phyloP scores from a whole-genome alignment of 2,797 vertebrate species.

The Molothrus ater region DNA sequence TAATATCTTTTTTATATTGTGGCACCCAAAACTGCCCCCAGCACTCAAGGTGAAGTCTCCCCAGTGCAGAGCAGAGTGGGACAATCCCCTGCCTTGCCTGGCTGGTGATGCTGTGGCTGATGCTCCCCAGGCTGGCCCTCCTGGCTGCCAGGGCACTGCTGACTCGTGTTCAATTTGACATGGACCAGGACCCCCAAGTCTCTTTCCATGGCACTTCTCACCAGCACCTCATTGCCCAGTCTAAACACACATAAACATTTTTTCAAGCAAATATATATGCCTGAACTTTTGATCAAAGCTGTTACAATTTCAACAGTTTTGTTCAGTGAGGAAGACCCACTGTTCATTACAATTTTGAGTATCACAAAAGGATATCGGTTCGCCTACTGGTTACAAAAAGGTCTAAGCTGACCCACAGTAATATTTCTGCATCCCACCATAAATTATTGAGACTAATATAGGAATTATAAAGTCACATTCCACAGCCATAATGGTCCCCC shows the following conservation, averaged over 20 bases:
- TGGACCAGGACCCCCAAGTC: accelerated
- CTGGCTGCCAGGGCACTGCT: not conserved
- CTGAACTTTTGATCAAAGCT: not conserved
- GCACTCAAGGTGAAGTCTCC: accelerated
- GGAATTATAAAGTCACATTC: not conserved
- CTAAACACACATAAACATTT: not conserved
- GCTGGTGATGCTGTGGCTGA: not conserved
- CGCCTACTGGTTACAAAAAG: not conserved
- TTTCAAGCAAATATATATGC: not conserved
- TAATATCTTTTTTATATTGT: not conserved
- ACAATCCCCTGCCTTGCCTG: accelerated
- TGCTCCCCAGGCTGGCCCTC: accelerated
- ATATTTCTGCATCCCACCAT: not conserved
- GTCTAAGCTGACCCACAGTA: not conserved
- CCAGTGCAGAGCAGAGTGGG: not conserved
- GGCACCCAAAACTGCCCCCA: not conserved
- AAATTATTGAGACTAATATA: not conserved
- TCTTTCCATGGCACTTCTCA: not conserved
- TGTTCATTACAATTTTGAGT: not conserved
- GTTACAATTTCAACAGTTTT: not conserved
- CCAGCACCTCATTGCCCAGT: accelerated
- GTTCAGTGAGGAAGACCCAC: not conserved
- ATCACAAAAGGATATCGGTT: not conserved
- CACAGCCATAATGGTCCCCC: not conserved
- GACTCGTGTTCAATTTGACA: accelerated